These are phyloP conservation scores for Apamea sordens DNA, from an alignment of 2,888 invertebrate species.

Conservation along the genomic window DNA sequence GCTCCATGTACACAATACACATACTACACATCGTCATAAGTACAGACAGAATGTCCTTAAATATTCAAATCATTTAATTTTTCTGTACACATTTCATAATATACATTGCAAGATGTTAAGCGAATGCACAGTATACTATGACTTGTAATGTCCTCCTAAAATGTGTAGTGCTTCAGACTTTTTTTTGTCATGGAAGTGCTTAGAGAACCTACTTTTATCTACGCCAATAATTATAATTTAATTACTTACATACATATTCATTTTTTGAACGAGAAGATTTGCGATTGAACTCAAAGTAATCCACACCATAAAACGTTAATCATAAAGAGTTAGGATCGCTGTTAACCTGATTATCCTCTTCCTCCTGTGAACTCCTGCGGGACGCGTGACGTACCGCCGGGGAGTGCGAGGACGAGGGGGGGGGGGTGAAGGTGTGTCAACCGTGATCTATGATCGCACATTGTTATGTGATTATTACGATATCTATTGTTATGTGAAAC, in stretches of 20 bases:
- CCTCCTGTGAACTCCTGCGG: constrained; percentile 16
- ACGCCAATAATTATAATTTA: background rate
- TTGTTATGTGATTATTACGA: constrained; percentile 15
- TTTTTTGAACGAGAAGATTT: background rate
- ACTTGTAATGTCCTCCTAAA: background rate
- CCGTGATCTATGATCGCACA: constrained; percentile 21
- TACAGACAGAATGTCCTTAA: background rate
- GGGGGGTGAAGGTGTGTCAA: background rate
- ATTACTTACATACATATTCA: background rate
- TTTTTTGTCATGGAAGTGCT: background rate
- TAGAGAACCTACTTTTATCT: background rate
- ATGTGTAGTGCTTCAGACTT: background rate
- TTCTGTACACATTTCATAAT: background rate
- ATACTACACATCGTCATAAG: background rate
- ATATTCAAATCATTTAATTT: background rate
- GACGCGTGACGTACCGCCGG: constrained; percentile 7
- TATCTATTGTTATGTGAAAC: background rate
- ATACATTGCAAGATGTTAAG: background rate
- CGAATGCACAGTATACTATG: background rate
- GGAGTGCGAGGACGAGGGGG: background rate
- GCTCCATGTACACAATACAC: background rate
- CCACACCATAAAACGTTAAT: constrained; percentile 4
- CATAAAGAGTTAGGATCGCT: constrained; percentile 39
- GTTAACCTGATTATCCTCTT: constrained; percentile 38
- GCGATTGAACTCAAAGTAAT: background rate